These are phyloP conservation scores for Ypsolopha sequella DNA, from an alignment of 2,888 invertebrate species.

Conservation along the genomic window DNA sequence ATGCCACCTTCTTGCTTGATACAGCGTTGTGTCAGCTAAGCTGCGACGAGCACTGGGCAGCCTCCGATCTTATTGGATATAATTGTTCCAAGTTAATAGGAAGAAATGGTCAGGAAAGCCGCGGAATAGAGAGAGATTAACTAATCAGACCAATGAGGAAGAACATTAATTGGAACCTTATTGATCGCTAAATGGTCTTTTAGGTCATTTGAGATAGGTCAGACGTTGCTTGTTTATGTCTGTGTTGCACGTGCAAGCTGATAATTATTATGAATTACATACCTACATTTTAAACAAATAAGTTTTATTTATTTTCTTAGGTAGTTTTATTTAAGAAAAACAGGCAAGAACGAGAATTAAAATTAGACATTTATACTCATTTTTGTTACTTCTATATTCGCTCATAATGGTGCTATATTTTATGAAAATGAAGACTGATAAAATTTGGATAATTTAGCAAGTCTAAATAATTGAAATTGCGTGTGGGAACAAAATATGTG, in stretches of 20 bases:
- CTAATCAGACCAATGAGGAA: not conserved
- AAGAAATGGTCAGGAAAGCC: not conserved
- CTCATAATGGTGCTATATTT: too few species aligned
- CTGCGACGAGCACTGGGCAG: conserved; percentile 25
- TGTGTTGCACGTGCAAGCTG: not conserved
- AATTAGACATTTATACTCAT: too few species aligned
- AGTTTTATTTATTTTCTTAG: not conserved
- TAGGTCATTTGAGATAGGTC: not conserved
- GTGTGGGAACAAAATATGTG: too few species aligned
- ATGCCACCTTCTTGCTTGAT: conserved; percentile 13
- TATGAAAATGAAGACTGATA: too few species aligned
- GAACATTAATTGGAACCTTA: not conserved
- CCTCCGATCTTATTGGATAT: conserved; percentile 19
- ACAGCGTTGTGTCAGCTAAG: conserved; percentile 14
- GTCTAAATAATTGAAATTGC: too few species aligned
- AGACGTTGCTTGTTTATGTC: not conserved
- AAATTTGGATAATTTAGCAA: too few species aligned
- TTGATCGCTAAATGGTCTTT: not conserved
- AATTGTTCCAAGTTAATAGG: not conserved
- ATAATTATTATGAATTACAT: not conserved
- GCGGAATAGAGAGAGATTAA: not conserved
- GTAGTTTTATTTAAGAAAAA: not conserved
- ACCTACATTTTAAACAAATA: not conserved
- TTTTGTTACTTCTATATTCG: too few species aligned
- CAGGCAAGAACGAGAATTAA: too few species aligned